A percentile compares a stretch with the other conserved stretches of the same genome.
Conservation (phyloP, 1,140 invertebrate species). For the Aphelinus atriplicis region DNA sequence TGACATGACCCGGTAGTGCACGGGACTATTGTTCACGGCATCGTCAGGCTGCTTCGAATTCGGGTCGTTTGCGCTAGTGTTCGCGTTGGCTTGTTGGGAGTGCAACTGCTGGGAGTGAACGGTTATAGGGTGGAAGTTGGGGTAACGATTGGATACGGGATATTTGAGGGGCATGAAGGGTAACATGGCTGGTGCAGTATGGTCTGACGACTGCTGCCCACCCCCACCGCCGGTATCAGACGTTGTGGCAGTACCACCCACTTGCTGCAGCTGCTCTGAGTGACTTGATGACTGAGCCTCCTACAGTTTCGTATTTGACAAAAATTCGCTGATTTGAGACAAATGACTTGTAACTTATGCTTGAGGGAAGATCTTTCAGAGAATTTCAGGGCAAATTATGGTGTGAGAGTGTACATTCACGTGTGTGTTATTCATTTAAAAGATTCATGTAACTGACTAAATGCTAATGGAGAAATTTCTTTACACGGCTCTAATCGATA, state of each 20-base stretch:
- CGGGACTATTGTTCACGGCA: not conserved
- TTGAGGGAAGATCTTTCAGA: too few species aligned
- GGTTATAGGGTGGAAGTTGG: constrained; percentile 54
- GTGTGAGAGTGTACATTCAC: too few species aligned
- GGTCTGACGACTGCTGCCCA: constrained; percentile 33
- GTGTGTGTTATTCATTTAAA: too few species aligned
- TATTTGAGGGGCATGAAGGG: constrained; percentile 61
- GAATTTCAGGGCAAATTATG: too few species aligned
- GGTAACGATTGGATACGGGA: constrained; percentile 54
- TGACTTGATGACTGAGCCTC: constrained; percentile 61
- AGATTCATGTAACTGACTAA: too few species aligned
- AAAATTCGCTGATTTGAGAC: too few species aligned
- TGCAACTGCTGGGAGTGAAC: constrained; percentile 1
- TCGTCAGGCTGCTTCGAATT: not conserved
- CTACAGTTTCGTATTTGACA: constrained; percentile 47
- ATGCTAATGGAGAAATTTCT: too few species aligned
- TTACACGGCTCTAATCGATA: too few species aligned
- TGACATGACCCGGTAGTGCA: constrained; percentile 55
- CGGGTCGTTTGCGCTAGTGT: too few species aligned
- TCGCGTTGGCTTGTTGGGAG: not conserved
- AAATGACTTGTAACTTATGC: too few species aligned
- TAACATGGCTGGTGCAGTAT: constrained; percentile 49
- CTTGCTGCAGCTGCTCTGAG: constrained; percentile 53
- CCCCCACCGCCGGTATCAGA: constrained; percentile 31
- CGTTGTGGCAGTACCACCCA: constrained; percentile 1